Evolutionary conservation across 2,888 invertebrate species (phyloP).

Genomic region (Antheraea yamamai): DNA sequence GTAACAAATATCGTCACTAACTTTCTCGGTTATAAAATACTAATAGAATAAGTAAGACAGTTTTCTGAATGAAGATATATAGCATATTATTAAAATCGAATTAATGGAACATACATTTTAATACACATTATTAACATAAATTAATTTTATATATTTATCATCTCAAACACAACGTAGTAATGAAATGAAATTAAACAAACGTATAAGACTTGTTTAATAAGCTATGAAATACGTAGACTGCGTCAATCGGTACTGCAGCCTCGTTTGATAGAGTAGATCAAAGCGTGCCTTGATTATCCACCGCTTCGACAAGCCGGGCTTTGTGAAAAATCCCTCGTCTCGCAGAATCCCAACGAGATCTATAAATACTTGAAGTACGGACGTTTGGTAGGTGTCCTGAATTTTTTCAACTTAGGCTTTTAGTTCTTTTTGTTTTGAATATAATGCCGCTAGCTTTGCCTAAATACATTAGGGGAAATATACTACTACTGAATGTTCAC

Average conservation of each 20-base stretch:
- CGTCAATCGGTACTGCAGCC: background rate
- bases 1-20: too few relatives aligned
- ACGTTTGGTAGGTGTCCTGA: background rate
- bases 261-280: constrained; percentile 9
- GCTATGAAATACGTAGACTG: background rate
- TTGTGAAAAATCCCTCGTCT: constrained; percentile 4
- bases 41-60: too few relatives aligned
- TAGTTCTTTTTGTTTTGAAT: background rate
- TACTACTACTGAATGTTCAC: too few relatives aligned
- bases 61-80: too few relatives aligned
- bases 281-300: constrained; percentile 5
- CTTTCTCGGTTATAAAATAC: too few relatives aligned
- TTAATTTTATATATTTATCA: background rate
- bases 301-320: background rate
- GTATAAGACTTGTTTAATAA: background rate
- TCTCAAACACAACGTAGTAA: background rate
- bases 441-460: background rate
- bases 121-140: background rate
- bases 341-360: background rate
- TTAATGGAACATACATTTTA: too few relatives aligned
- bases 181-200: background rate
- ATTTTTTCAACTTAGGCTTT: background rate
- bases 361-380: background rate
- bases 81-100: too few relatives aligned
- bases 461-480: too few relatives aligned